Evolutionary conservation across 2,113 vertebrate genomes (phyloP).

Genomic region (Nasalis larvatus): DNA sequence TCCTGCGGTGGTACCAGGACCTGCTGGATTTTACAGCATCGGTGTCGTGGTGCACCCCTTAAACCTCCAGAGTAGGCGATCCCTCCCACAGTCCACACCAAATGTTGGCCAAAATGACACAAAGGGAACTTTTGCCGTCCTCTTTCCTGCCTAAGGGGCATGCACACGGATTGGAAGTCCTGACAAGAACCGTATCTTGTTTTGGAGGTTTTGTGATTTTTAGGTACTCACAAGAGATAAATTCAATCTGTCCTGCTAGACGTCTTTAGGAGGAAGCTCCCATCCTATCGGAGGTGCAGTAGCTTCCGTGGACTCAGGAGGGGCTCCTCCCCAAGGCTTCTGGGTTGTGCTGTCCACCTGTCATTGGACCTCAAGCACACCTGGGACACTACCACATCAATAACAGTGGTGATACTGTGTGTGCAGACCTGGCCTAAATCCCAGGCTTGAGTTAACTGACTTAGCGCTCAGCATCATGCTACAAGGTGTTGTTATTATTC

Average conservation of each 20-base stretch:
- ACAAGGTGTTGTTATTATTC: background rate
- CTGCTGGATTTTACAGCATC: background rate
- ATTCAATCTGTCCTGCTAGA: background rate
- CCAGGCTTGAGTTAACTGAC: background rate
- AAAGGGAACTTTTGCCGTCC: background rate
- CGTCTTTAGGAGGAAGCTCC: background rate
- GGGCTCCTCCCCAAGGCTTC: background rate
- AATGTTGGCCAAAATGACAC: background rate
- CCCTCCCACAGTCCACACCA: background rate
- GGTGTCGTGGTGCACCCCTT: background rate
- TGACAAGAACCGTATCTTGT: background rate
- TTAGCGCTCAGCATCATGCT: background rate
- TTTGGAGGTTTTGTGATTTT: background rate
- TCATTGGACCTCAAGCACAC: constrained; percentile 13
- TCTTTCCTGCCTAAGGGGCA: background rate
- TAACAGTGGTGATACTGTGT: background rate
- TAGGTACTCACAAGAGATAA: background rate
- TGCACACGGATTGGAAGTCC: background rate
- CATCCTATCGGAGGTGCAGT: background rate
- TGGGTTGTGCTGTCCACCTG: background rate
- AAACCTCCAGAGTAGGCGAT: background rate
- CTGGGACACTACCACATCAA: background rate
- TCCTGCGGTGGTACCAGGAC: background rate
- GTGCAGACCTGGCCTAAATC: background rate
- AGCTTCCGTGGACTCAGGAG: accelerated